A percentile compares a stretch with the other conserved stretches of the same genome.
phyloP scores from a whole-genome alignment of 2,888 invertebrate genomes.

The Nemoura dubitans region DNA sequence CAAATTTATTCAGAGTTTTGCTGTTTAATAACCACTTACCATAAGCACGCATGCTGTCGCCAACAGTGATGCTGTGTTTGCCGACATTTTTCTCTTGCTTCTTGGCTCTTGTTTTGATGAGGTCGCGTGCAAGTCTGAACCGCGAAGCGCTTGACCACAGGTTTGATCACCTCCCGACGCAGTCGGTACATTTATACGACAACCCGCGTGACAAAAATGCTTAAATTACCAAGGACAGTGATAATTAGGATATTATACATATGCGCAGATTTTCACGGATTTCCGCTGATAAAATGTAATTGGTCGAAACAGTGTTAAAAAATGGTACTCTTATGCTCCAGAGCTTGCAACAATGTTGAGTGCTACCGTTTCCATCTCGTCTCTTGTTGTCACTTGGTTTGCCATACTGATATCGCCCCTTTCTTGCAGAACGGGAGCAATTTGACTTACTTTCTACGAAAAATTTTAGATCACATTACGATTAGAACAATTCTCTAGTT shows the following conservation, averaged over 20 bases:
- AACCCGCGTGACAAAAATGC: not conserved
- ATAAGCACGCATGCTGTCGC: not conserved
- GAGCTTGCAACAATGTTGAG: not conserved
- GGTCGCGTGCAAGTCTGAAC: not conserved
- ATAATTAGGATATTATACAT: not conserved
- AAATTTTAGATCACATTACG: too few species aligned
- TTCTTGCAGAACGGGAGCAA: not conserved
- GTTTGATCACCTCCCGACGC: not conserved
- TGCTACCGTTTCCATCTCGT: not conserved
- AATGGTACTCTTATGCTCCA: not conserved
- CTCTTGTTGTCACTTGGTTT: too few species aligned
- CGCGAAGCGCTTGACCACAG: not conserved
- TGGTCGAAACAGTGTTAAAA: not conserved
- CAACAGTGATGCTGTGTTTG: not conserved
- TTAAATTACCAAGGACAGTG: not conserved
- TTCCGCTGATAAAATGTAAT: not conserved
- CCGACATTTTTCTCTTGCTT: not conserved
- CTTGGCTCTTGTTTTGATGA: not conserved
- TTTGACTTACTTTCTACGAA: not conserved
- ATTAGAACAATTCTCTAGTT: too few species aligned
- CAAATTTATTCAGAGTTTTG: too few species aligned
- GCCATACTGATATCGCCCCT: not conserved
- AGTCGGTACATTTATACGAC: not conserved
- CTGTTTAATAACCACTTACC: not conserved
- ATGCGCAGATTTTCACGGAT: not conserved